These are phyloP conservation scores for Aphidius gifuensis DNA, from an alignment of 1,140 invertebrate species.

Conservation along the genomic window DNA sequence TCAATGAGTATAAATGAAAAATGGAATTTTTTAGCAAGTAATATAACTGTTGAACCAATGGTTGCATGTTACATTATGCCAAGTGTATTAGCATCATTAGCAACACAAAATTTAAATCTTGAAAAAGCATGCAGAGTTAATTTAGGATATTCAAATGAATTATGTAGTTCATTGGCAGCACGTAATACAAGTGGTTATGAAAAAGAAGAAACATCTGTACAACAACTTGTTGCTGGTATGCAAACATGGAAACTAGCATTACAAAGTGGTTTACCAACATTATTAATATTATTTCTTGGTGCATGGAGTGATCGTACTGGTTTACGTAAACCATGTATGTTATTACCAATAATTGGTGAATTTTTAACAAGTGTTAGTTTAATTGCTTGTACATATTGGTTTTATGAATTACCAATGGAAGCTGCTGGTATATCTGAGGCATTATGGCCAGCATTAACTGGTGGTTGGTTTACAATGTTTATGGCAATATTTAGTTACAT, in stretches of 20 bases:
- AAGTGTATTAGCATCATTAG: slow-evolving; percentile 71
- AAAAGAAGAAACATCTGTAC: slow-evolving; percentile 68
- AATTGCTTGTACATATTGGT: slow-evolving; percentile 76
- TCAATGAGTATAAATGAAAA: slow-evolving; percentile 43
- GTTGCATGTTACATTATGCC: slow-evolving; percentile 77
- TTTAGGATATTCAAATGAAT: slow-evolving; percentile 64
- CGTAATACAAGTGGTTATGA: slow-evolving; percentile 70
- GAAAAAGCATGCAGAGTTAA: slow-evolving; percentile 83
- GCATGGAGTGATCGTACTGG: slow-evolving; percentile 72
- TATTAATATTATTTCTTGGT: slow-evolving; percentile 75
- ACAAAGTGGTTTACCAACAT: slow-evolving; percentile 70
- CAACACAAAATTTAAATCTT: slow-evolving; percentile 77
- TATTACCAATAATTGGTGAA: slow-evolving; percentile 78
- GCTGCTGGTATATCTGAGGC: slow-evolving; percentile 72
- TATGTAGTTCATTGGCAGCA: slow-evolving; percentile 70
- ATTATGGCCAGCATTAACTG: slow-evolving; percentile 74
- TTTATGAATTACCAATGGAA: slow-evolving; percentile 74
- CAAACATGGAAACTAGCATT: slow-evolving; percentile 77
- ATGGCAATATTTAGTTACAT: slow-evolving; percentile 90
- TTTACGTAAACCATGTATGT: slow-evolving; percentile 80
- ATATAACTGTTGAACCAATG: slow-evolving; percentile 78
- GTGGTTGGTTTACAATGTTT: slow-evolving; percentile 84
- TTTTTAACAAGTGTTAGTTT: slow-evolving; percentile 73
- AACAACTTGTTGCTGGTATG: slow-evolving; percentile 73
- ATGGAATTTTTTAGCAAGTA: slow-evolving; percentile 46